Evolutionary conservation across 2,113 vertebrate species (phyloP), one percentile per base, ranked within the genome.

Genomic region (Archocentrus centrarchus): DNA sequence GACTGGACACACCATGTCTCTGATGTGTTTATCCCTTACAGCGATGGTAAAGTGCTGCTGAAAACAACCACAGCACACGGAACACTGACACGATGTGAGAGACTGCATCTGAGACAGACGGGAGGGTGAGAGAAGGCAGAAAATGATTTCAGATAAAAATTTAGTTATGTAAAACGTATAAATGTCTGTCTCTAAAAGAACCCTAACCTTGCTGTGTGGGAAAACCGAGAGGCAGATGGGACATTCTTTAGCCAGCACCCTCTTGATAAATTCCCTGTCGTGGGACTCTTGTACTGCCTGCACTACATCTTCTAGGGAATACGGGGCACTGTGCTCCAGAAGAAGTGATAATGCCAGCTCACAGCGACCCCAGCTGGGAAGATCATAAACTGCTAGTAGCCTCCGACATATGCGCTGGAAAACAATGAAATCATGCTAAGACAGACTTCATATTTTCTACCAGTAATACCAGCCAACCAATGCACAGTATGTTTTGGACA

Each of bases 341-440:
- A 96, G 94, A 41, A 98, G 89, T 0, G 97, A 96, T 50, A 97
- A 84, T 0, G 96, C 97, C 84, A 98, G 91, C 93, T 97, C 97
- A 47, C 97, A 97, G 55, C 97, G 97, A 44, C 97, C 97, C 97
- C 97, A 98, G 88, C 97, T 98, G 30, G 97, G 97, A 64, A 98
- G 94, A 17, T 93, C 88, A 1, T 97, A 96, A 35, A 97, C 95
- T 0, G 97, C 97, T 35, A 98, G 93, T n/a, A 98, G 91, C 53
- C 97, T 90, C 11, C 97, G 96, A 77, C 97, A 95, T 24, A 96
- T 84, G 3, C 94, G 96, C 97, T 98, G 88, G 24, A 84, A 83
- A 60, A 63, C 24, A 77, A 14, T 27, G 13, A 3, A 30, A 55
- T n/a, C 13, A 15, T 0, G 17, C 17, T 8, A 55, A 7, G 14